Conservation (phyloP, 2,888 invertebrate genomes). For the Plebejus anna region DNA sequence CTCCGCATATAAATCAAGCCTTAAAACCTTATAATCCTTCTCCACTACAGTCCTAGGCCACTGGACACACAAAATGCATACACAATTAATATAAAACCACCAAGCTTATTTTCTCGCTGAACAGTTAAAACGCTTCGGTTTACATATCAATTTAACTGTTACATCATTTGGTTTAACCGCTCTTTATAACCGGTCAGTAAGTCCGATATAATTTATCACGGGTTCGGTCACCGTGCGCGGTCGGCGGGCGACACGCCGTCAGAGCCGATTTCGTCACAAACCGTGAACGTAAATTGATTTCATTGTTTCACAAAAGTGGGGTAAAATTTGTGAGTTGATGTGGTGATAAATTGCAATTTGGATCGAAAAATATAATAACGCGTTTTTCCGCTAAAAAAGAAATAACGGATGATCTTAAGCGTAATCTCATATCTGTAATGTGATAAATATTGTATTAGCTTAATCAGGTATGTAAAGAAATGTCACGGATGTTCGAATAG, state of each 20-base stretch:
- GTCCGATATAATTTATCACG: background rate
- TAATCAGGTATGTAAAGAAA: too few relatives aligned
- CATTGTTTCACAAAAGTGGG: background rate
- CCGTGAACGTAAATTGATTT: conserved; percentile 35
- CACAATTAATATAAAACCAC: background rate
- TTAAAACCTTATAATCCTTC: too few relatives aligned
- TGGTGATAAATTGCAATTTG: background rate
- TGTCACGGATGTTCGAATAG: too few relatives aligned
- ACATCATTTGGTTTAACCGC: conserved; percentile 19
- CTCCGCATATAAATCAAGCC: too few relatives aligned
- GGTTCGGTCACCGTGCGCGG: background rate
- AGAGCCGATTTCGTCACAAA: conserved; percentile 15
- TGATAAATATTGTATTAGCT: too few relatives aligned
- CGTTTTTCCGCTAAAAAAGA: too few relatives aligned
- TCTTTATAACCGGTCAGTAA: background rate
- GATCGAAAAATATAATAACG: too few relatives aligned
- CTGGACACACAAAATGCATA: background rate
- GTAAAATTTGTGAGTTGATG: conserved; percentile 39
- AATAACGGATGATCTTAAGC: too few relatives aligned
- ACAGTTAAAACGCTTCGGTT: background rate
- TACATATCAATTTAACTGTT: conserved; percentile 18
- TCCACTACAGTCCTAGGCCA: too few relatives aligned
- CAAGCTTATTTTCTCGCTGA: background rate
- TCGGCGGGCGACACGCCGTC: background rate
- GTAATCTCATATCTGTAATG: too few relatives aligned